Conservation (phyloP, 2,797 vertebrate species). For the Silurus aristotelis region DNA sequence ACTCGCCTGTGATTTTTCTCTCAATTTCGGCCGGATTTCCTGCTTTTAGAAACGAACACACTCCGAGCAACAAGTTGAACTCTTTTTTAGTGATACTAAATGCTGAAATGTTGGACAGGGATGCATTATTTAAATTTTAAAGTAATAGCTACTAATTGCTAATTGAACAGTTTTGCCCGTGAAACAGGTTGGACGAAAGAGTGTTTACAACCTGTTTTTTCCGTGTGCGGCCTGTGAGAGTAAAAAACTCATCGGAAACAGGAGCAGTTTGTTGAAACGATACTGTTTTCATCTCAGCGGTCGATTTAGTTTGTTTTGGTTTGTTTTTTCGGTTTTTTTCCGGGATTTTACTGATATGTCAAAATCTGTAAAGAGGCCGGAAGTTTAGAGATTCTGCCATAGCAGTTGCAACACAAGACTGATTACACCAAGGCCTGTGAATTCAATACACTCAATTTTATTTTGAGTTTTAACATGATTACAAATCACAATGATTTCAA, state of each 20-base stretch:
- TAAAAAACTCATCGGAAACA: neutral
- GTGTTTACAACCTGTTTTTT: slow-evolving; percentile 5
- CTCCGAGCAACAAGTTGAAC: slow-evolving; percentile 37
- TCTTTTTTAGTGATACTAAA: neutral
- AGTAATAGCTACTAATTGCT: neutral
- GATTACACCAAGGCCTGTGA: slow-evolving; percentile 13
- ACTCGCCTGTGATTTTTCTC: slow-evolving; percentile 57
- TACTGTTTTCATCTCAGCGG: neutral
- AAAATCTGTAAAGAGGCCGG: slow-evolving; percentile 28
- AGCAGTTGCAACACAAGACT: slow-evolving; percentile 21
- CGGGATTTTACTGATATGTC: slow-evolving; percentile 17
- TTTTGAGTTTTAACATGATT: neutral
- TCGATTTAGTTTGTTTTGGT: neutral
- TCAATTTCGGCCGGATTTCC: slow-evolving; percentile 39
- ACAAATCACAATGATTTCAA: neutral
- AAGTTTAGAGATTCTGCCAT: slow-evolving; percentile 27
- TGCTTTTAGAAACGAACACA: slow-evolving; percentile 7
- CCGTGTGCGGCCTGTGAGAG: slow-evolving; percentile 22
- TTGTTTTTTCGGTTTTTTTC: neutral
- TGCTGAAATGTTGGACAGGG: neutral
- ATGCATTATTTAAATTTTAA: neutral
- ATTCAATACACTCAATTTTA: neutral
- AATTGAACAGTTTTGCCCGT: neutral
- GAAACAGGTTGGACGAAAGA: neutral
- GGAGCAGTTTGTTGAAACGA: neutral